A percentile compares a stretch with the other conserved stretches of the same genome.
phyloP scores from a whole-genome alignment of 2,888 invertebrate genomes.

The Tipula confusa region DNA sequence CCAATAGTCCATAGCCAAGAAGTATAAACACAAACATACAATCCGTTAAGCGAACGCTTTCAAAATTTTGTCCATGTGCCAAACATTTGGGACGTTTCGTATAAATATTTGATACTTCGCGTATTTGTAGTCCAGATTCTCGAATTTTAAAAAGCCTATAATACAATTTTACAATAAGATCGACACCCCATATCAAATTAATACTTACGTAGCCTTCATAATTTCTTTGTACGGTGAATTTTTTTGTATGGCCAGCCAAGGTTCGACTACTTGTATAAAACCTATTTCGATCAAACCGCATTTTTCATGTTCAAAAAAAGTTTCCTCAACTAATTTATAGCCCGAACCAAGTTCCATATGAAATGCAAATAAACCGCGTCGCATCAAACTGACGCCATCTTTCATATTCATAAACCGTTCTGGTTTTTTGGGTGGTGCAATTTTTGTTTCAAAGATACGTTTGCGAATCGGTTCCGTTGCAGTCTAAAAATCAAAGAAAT shows the following conservation, averaged over 20 bases:
- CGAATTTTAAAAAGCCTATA: constrained; percentile 47
- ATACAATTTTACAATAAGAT: constrained; percentile 32
- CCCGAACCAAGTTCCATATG: constrained; percentile 37
- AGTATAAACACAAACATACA: constrained; percentile 44
- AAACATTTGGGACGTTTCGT: constrained; percentile 52
- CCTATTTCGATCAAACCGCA: constrained; percentile 40
- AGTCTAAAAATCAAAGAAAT: constrained; percentile 28
- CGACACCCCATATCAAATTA: neutral
- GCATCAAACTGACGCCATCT: constrained; percentile 51
- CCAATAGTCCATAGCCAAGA: constrained; percentile 33
- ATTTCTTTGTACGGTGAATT: constrained; percentile 46
- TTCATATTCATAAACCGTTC: constrained; percentile 51
- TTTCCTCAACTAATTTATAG: constrained; percentile 38
- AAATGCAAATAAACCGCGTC: constrained; percentile 41
- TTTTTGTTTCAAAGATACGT: constrained; percentile 53
- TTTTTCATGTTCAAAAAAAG: constrained; percentile 40
- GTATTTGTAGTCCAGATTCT: constrained; percentile 51
- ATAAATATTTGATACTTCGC: constrained; percentile 50
- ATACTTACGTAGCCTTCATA: constrained; percentile 45
- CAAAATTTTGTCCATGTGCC: constrained; percentile 49
- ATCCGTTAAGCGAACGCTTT: constrained; percentile 51
- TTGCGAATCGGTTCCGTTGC: constrained; percentile 50
- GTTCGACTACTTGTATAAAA: constrained; percentile 42
- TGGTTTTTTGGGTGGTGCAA: constrained; percentile 52
- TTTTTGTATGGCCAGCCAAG: constrained; percentile 44